Conservation (phyloP, 2,113 vertebrate genomes). For the Dendropsophus ebraccatus region DNA sequence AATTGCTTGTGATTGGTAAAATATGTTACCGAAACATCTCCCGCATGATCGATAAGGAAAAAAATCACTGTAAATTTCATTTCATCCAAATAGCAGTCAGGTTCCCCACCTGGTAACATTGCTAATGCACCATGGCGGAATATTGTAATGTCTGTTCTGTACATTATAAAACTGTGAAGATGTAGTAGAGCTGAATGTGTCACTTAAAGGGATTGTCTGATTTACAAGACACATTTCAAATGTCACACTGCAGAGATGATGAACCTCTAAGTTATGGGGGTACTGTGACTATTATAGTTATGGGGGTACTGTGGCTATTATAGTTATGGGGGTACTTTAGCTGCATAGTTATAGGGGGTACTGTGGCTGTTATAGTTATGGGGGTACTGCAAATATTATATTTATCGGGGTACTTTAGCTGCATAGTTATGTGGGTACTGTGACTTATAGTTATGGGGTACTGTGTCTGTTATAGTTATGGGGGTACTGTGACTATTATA, state of each 20-base stretch:
- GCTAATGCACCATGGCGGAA: background rate
- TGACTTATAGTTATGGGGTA: background rate
- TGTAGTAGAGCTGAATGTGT: background rate
- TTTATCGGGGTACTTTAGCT: background rate
- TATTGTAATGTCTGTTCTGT: no score
- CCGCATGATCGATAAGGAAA: constrained; percentile 16
- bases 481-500: background rate
- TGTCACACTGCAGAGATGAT: no score
- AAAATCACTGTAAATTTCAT: constrained; percentile 21
- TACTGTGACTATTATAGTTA: background rate
- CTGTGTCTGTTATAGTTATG: background rate
- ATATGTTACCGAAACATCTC: constrained; percentile 27
- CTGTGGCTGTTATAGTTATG: no score
- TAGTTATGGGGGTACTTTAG: background rate
- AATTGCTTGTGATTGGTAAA: constrained; percentile 6
- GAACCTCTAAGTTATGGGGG: no score
- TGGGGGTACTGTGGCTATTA: background rate
- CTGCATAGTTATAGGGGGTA: no score
- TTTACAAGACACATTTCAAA: no score
- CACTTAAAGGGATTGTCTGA: background rate
- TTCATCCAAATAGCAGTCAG: background rate
- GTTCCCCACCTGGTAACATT: background rate
- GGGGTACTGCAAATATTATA: no score
- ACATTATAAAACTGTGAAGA: background rate
- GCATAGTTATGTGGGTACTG: background rate